Base-by-base conservation (phyloP, 2,888 invertebrate genomes). In the Drosophila prolongata region DNA sequence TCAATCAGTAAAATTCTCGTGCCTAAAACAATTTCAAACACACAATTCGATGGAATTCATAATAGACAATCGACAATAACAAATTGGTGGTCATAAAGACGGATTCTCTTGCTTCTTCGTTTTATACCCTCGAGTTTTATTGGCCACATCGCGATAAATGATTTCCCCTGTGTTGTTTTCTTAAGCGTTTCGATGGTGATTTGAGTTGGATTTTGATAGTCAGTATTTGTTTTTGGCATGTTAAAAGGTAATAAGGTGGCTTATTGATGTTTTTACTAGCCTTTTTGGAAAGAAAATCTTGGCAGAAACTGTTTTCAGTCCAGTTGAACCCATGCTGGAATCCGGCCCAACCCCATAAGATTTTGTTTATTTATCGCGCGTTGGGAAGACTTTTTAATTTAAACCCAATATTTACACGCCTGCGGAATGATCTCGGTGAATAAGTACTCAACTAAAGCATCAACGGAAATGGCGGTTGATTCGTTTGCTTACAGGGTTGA, bases 191-290 rank as follows among this genome's bases (percentile, higher is more conserved):
- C 82, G 84, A 79, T 77, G 75, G 75, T 77, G 78, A 73, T 76
- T 70, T 56, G 64, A 61, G 46, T 34, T 38, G 43, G 54, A 59
- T 52, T 74, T 68, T 85, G 86, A 79, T 86, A 58, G 86, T 67
- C 54, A 73, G 59, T 79, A 84, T 88, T 90, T 87, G 83, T 89
- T 88, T 80, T 75, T 84, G 68, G 89, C 89, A 89, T 86, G 86
- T 81, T 86, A 85, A 82, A 78, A 83, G 86, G 75, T 79, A 79
- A 87, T 86, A 82, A 75, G 72, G 65, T 64, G 60, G 66, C 79
- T 80, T 76, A 83, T 77, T 82, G 87, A 88, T 87, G 84, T 86
- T 76, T 59, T 34, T 49, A 30, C 37, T 35, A 24, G 27, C 6
- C 27, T 59, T 43, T 37, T 49, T 49, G n/a, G 65, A 76, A 81